Evolutionary conservation across 2,888 invertebrate genomes (phyloP).

Genomic region (Glyphotaelius pellucidus): DNA sequence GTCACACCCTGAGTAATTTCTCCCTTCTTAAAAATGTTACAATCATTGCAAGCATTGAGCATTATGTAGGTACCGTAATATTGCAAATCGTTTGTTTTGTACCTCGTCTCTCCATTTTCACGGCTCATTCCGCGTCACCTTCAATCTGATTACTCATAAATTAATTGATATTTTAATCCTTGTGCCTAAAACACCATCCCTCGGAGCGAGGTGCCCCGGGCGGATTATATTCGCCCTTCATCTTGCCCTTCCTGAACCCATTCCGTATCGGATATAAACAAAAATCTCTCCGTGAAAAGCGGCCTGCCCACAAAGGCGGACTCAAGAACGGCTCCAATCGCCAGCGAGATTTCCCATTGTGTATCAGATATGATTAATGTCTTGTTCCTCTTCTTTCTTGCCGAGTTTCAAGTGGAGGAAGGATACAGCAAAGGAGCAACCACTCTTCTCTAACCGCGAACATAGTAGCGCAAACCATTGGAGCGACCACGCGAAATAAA

Average conservation of each 20-base stretch:
- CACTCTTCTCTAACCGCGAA: background rate
- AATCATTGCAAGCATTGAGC: too few relatives aligned
- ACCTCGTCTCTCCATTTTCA: background rate
- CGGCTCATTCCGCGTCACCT: background rate
- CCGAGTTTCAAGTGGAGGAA: background rate
- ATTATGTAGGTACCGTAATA: too few relatives aligned
- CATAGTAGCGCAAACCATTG: background rate
- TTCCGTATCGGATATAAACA: constrained; percentile 43
- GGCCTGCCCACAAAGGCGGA: background rate
- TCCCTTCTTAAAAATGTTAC: too few relatives aligned
- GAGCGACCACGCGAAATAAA: too few relatives aligned
- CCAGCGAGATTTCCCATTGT: constrained; percentile 35
- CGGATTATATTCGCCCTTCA: background rate
- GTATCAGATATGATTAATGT: constrained; percentile 36
- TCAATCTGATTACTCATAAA: background rate
- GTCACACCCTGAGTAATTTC: too few relatives aligned
- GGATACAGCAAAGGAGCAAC: background rate
- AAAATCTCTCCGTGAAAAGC: constrained; percentile 14
- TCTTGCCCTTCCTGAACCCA: constrained; percentile 35
- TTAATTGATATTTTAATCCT: constrained; percentile 24
- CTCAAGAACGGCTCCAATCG: constrained; percentile 5
- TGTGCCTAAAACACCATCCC: constrained; percentile 5
- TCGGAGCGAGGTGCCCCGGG: background rate
- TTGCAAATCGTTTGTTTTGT: background rate
- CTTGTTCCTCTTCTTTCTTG: background rate